Evolutionary conservation across 2,113 vertebrate species (phyloP).

Genomic region (Pantherophis guttatus): DNA sequence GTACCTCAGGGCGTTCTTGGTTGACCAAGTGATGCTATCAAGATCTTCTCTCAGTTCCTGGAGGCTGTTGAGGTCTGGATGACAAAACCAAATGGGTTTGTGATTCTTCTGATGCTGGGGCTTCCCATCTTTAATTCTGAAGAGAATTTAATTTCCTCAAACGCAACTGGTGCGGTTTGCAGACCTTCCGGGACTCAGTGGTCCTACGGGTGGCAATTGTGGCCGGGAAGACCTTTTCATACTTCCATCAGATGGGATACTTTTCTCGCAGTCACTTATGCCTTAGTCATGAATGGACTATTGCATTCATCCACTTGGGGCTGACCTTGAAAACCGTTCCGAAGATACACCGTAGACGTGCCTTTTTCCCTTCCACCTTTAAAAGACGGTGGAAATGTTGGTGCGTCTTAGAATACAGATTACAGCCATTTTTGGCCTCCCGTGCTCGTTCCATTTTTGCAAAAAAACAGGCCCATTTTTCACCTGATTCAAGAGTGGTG

Average conservation of each 20-base stretch:
- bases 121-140: not conserved
- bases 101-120: not conserved
- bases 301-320: not conserved
- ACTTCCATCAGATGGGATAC: not conserved
- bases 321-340: not conserved
- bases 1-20: not conserved
- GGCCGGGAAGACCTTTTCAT: not conserved
- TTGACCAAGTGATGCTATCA: not conserved
- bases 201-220: not conserved
- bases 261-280: no score
- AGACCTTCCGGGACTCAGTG: not conserved
- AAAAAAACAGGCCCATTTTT: no score
- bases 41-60: not conserved
- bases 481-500: not conserved
- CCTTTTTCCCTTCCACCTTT: no score
- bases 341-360: not conserved
- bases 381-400: no score
- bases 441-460: no score
- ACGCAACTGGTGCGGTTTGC: not conserved
- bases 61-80: not conserved
- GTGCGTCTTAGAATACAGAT: no score
- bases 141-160: not conserved
- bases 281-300: not conserved
- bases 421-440: no score
- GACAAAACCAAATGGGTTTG: not conserved